A percentile compares a stretch with the other conserved stretches of the same genome.
phyloP scores from a whole-genome alignment of 2,797 vertebrate species.

The Sebastes vulpes region DNA sequence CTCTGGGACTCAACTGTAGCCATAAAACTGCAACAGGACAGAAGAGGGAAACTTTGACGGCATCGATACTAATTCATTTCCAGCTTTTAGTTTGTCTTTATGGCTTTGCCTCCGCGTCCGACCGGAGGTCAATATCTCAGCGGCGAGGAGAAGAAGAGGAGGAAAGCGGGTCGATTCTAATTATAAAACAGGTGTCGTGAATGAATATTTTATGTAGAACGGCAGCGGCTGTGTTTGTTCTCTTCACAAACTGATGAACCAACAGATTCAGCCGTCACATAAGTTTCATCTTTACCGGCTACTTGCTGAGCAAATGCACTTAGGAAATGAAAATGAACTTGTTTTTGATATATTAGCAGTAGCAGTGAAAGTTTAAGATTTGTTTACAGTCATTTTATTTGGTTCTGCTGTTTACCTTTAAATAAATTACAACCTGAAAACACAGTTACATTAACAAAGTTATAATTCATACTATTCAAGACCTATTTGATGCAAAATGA shows the following conservation, averaged over 20 bases:
- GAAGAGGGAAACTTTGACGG: slow-evolving; percentile 9
- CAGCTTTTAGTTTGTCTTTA: slow-evolving; percentile 44
- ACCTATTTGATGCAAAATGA: not conserved
- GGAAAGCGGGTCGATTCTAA: slow-evolving; percentile 62
- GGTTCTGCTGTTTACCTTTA: not conserved
- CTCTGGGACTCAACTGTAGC: not conserved
- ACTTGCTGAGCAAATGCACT: not conserved
- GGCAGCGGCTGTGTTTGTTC: slow-evolving; percentile 19
- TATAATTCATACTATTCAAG: not conserved
- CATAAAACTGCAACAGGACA: slow-evolving; percentile 8
- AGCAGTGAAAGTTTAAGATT: not conserved
- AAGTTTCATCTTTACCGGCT: not conserved
- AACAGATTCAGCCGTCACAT: not conserved
- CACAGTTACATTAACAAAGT: not conserved
- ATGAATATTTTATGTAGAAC: slow-evolving; percentile 73
- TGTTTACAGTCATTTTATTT: not conserved
- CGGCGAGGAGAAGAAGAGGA: slow-evolving; percentile 9
- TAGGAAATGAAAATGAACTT: not conserved
- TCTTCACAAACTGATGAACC: slow-evolving; percentile 11
- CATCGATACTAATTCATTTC: slow-evolving; percentile 55
- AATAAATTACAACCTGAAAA: not conserved
- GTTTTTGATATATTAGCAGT: not conserved
- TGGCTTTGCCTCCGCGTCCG: slow-evolving; percentile 15
- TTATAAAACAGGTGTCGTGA: slow-evolving; percentile 71
- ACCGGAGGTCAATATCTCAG: slow-evolving; percentile 48